Conservation (phyloP, 2,113 vertebrate genomes). For the Brachirus orientalis region DNA sequence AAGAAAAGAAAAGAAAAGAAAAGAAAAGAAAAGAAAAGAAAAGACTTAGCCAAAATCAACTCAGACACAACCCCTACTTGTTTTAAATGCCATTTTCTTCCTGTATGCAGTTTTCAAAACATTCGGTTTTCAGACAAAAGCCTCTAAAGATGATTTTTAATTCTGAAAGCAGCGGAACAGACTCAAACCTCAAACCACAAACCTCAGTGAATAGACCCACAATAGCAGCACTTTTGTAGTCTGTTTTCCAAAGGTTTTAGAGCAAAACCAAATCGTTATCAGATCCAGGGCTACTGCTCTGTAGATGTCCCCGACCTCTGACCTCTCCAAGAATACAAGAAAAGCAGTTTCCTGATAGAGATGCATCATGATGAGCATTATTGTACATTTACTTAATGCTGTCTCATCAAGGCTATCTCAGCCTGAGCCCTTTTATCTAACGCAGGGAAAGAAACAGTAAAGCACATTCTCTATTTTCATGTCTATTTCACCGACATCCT, state of each 20-base stretch:
- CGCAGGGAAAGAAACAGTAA: constrained; percentile 4
- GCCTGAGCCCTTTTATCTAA: neutral
- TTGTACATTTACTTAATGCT: neutral
- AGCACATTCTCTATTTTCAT: neutral
- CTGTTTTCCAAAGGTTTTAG: neutral
- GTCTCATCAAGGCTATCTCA: neutral
- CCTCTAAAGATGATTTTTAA: neutral
- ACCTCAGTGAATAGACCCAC: neutral
- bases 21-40: no score
- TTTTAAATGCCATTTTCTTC: constrained; percentile 15
- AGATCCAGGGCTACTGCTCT: neutral
- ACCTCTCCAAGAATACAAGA: neutral
- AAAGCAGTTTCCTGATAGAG: neutral
- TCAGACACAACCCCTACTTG: constrained; percentile 15
- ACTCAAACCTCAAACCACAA: neutral
- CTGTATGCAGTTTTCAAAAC: constrained; percentile 1
- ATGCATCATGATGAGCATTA: constrained; percentile 1
- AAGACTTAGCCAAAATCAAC: no score
- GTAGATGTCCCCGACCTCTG: constrained; percentile 7
- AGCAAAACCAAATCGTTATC: neutral
- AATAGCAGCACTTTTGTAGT: neutral
- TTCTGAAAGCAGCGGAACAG: constrained; percentile 3
- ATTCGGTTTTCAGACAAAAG: constrained; percentile 5
- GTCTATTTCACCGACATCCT: constrained; percentile 23
- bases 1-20: no score